These are phyloP conservation scores for Stegana nigrithorax DNA, from an alignment of 2,888 invertebrate genomes.

Conservation along the genomic window DNA sequence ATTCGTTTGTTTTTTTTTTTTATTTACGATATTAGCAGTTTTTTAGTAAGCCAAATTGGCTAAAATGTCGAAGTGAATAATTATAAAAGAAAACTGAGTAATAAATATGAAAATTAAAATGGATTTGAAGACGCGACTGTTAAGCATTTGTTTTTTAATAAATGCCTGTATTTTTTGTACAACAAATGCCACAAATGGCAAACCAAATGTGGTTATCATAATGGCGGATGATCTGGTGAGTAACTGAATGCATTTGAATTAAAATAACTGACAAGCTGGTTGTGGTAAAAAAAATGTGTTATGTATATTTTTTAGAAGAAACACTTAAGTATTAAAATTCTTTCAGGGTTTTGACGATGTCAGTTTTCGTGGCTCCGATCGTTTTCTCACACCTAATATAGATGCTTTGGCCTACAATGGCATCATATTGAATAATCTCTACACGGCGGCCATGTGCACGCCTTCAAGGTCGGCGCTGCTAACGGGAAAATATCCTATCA, in stretches of 20 bases:
- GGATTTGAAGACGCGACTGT: background rate
- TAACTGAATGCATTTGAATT: constrained; percentile 14
- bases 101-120: too few species aligned
- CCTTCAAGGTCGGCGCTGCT: constrained; percentile 85
- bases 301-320: background rate
- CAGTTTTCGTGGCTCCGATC: constrained; percentile 88
- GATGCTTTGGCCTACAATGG: constrained; percentile 88
- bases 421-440: constrained; percentile 82
- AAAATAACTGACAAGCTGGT: too few species aligned
- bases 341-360: constrained; percentile 94
- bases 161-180: background rate
- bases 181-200: constrained; percentile 4
- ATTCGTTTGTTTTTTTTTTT: background rate
- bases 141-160: background rate
- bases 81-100: too few species aligned
- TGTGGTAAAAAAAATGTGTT: background rate
- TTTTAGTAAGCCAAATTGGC: too few species aligned
- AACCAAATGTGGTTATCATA: constrained; percentile 80
- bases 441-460: constrained; percentile 86
- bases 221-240: constrained; percentile 86
- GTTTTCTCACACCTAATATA: constrained; percentile 91
- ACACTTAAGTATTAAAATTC: background rate
- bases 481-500: constrained; percentile 89
- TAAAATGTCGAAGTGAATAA: too few species aligned
- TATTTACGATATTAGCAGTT: too few species aligned